These are phyloP conservation scores for Polydesmus complanatus DNA, from an alignment of 2,888 invertebrate species.

Conservation along the genomic window DNA sequence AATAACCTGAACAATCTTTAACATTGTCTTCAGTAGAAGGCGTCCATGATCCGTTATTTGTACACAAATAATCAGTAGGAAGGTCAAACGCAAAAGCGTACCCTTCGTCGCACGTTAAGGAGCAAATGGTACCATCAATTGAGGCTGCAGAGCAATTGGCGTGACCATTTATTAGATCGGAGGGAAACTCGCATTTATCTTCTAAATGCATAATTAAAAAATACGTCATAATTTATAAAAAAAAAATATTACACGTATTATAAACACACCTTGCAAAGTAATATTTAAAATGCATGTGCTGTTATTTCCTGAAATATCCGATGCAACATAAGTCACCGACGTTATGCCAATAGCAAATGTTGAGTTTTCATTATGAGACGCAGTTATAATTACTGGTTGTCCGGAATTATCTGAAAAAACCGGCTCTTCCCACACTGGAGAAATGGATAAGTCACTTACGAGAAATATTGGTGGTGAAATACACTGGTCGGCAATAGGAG, in stretches of 20 bases:
- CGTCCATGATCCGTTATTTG: conserved; percentile 33
- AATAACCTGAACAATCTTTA: conserved; percentile 44
- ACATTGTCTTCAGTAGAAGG: conserved; percentile 32
- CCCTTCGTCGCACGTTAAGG: conserved; percentile 44
- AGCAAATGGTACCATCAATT: conserved; percentile 38
- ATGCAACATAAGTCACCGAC: conserved; percentile 42
- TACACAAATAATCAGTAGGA: conserved; percentile 33
- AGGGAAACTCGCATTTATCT: conserved; percentile 35
- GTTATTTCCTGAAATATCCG: conserved; percentile 44
- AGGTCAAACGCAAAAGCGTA: conserved; percentile 43
- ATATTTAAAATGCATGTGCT: conserved; percentile 45
- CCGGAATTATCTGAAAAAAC: conserved; percentile 44
- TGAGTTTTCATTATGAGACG: conserved; percentile 32
- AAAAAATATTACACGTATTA: neutral
- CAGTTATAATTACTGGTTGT: conserved; percentile 25
- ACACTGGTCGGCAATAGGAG: conserved; percentile 45
- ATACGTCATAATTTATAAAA: neutral
- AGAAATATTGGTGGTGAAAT: conserved; percentile 41
- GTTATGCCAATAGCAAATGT: conserved; percentile 43
- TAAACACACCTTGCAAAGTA: conserved; percentile 41
- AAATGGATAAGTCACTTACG: conserved; percentile 33
- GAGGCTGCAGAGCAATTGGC: conserved; percentile 36
- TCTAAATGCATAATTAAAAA: conserved; percentile 11
- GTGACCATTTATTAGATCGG: conserved; percentile 38
- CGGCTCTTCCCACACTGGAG: conserved; percentile 44